Percentiles rank a stretch among this genome's conserved stretches.
Conservation (phyloP, 1,140 invertebrate genomes). For the Conopomorpha cramerella region DNA sequence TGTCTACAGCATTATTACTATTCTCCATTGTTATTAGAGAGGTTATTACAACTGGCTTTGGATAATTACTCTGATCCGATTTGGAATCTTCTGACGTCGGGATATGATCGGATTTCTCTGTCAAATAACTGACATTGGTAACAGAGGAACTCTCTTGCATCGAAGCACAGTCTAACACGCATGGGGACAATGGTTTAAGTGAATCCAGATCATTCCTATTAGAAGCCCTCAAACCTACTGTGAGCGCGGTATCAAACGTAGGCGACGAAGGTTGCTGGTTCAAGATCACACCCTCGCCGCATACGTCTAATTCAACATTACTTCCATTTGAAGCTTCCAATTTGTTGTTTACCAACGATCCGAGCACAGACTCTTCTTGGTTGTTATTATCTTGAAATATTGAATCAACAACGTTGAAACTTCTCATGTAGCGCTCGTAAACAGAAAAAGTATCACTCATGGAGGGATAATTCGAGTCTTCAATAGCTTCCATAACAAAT, state of each 20-base stretch:
- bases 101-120: conserved; percentile 27
- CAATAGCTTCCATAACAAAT: conserved; percentile 45
- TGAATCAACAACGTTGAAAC: conserved; percentile 40
- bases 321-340: conserved; percentile 28
- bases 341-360: conserved; percentile 18
- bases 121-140: conserved; percentile 23
- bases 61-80: conserved; percentile 20
- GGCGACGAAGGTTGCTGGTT: too few species aligned
- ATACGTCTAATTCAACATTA: conserved; percentile 32
- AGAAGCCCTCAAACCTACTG: conserved; percentile 10
- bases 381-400: conserved; percentile 20
- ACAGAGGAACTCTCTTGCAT: conserved; percentile 25
- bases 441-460: conserved; percentile 47
- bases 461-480: conserved; percentile 44
- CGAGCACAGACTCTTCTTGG: conserved; percentile 9
- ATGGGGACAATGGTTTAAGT: conserved; percentile 22
- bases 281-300: too few species aligned
- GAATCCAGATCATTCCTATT: conserved; percentile 14
- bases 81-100: conserved; percentile 39
- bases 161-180: conserved; percentile 17
- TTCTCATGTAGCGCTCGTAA: conserved; percentile 47
- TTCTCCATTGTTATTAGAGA: conserved; percentile 50
- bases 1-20: conserved; percentile 56
- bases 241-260: neutral
- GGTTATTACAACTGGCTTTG: conserved; percentile 32